Conservation (phyloP, 1,140 invertebrate genomes). For the Coenobita brevimanus region DNA sequence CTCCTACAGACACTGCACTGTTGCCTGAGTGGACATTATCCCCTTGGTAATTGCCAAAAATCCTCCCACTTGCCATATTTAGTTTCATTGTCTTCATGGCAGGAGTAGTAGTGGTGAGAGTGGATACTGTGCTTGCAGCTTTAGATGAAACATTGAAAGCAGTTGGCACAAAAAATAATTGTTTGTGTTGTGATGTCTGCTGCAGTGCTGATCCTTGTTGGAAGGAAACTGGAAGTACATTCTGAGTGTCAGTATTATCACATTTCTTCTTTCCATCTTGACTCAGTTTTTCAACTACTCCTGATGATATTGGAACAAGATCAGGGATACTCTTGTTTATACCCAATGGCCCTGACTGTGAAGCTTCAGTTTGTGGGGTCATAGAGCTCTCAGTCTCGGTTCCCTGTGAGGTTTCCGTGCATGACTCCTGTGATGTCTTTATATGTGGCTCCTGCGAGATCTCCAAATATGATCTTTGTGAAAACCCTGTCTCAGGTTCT, state of each 20-base stretch:
- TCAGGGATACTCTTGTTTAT: constrained; percentile 26
- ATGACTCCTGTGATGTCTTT: too few species aligned
- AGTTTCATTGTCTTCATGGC: constrained; percentile 54
- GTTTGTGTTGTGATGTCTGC: not conserved
- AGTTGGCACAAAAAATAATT: constrained; percentile 24
- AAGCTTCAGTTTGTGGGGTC: not conserved
- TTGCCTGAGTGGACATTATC: not conserved
- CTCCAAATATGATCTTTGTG: too few species aligned
- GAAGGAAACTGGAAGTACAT: too few species aligned
- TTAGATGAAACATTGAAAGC: constrained; percentile 1
- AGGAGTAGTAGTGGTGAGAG: not conserved
- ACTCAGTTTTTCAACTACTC: not conserved
- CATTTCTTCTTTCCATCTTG: not conserved
- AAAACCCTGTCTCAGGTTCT: too few species aligned
- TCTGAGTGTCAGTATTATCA: not conserved
- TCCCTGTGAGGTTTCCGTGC: too few species aligned
- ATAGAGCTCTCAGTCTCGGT: not conserved
- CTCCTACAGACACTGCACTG: not conserved
- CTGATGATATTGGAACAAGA: constrained; percentile 29
- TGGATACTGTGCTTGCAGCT: not conserved
- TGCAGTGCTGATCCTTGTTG: too few species aligned
- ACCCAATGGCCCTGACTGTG: not conserved
- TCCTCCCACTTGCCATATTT: constrained; percentile 36
- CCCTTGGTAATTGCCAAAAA: constrained; percentile 33
- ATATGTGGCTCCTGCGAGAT: too few species aligned